A percentile compares a stretch with the other conserved stretches of the same genome.
These are phyloP conservation scores for Drosophila parabipectinata DNA, from an alignment of 1,140 invertebrate genomes.

Conservation along the genomic window DNA sequence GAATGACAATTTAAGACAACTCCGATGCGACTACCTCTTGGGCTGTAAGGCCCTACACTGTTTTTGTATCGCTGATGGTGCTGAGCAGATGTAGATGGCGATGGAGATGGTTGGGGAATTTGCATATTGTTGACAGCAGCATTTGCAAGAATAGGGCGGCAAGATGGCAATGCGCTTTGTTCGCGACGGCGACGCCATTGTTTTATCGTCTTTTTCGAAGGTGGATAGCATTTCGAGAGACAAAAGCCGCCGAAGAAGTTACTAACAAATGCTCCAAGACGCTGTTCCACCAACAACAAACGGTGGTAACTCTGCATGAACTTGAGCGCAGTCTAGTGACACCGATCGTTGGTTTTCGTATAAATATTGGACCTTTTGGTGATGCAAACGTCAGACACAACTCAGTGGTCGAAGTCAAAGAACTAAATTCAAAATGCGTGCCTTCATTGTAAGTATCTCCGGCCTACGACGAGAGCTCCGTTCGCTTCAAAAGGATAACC, in stretches of 20 bases:
- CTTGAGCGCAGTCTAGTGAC: slow-evolving; percentile 76
- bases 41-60: slow-evolving; percentile 13
- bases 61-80: neutral
- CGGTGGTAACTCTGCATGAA: slow-evolving; percentile 64
- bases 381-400: slow-evolving; percentile 69
- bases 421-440: slow-evolving; percentile 79
- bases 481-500: slow-evolving; percentile 7
- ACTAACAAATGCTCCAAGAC: slow-evolving; percentile 54
- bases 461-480: neutral
- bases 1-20: slow-evolving; percentile 29
- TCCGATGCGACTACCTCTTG: slow-evolving; percentile 7
- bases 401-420: slow-evolving; percentile 71
- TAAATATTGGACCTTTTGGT: slow-evolving; percentile 70
- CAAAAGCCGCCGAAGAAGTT: slow-evolving; percentile 74
- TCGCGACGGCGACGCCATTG: slow-evolving; percentile 45
- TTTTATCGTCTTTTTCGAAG: slow-evolving; percentile 61
- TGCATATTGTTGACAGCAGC: slow-evolving; percentile 56
- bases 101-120: slow-evolving; percentile 32
- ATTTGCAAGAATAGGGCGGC: slow-evolving; percentile 74
- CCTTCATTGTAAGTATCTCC: slow-evolving; percentile 73
- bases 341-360: slow-evolving; percentile 69
- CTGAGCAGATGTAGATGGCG: neutral
- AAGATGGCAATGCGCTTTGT: slow-evolving; percentile 57
- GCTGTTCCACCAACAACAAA: slow-evolving; percentile 41
- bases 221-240: slow-evolving; percentile 61